These are phyloP conservation scores for Rhinogobius similis DNA, from an alignment of 2,113 vertebrate genomes.

Conservation along the genomic window DNA sequence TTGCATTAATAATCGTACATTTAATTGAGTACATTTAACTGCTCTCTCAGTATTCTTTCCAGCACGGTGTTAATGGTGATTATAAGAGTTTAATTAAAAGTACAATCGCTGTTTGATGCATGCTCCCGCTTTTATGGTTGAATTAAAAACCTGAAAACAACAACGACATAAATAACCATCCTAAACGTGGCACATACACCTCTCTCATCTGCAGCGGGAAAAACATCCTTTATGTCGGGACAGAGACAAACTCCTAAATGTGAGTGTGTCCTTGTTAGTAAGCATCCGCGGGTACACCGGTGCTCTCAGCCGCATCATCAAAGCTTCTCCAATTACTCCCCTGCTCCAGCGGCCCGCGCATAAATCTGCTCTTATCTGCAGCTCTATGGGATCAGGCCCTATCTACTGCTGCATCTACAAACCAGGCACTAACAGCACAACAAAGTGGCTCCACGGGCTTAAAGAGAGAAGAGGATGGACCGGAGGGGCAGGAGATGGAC, in stretches of 20 bases:
- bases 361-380: slow-evolving; percentile 76
- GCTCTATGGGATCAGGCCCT: slow-evolving; percentile 70
- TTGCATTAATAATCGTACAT: too few relatives aligned
- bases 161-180: slow-evolving; percentile 14
- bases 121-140: not conserved
- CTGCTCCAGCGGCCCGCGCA: slow-evolving; percentile 69
- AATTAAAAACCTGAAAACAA: not conserved
- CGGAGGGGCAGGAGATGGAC: slow-evolving; percentile 56
- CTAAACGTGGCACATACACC: slow-evolving; percentile 29
- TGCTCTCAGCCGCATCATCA: slow-evolving; percentile 73
- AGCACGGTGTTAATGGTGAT: not conserved
- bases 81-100: not conserved
- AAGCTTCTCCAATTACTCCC: slow-evolving; percentile 75
- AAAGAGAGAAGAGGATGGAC: slow-evolving; percentile 63
- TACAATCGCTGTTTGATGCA: not conserved
- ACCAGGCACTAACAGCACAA: slow-evolving; percentile 74
- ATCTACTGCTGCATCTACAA: slow-evolving; percentile 74
- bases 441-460: slow-evolving; percentile 73
- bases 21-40: too few relatives aligned
- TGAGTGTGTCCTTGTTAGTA: slow-evolving; percentile 73
- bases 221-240: slow-evolving; percentile 29
- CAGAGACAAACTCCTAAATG: slow-evolving; percentile 63
- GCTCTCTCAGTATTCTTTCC: too few relatives aligned
- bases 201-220: slow-evolving; percentile 26
- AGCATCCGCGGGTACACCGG: slow-evolving; percentile 62